Conservation (phyloP, 2,113 vertebrate genomes). For the Alouatta palliata region DNA sequence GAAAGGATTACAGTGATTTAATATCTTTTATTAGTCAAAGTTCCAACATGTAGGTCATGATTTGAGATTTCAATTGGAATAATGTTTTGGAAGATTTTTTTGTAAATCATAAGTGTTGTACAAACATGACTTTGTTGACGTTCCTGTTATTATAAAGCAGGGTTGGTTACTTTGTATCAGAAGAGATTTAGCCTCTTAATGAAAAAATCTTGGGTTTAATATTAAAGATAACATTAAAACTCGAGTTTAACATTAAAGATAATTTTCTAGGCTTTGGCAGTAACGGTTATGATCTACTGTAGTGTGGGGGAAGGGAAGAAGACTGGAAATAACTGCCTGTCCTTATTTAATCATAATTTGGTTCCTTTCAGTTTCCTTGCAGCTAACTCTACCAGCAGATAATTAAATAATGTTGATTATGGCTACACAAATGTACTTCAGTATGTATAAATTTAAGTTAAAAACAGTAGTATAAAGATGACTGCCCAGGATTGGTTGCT, state of each 20-base stretch:
- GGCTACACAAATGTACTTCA: not conserved
- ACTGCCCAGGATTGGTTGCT: not conserved
- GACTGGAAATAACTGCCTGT: not conserved
- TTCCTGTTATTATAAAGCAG: not conserved
- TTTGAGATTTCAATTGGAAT: slow-evolving; percentile 47
- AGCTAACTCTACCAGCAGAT: not conserved
- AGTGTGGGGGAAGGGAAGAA: not conserved
- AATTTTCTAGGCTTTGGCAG: slow-evolving; percentile 7
- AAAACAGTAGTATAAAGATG: not conserved
- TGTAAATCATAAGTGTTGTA: not conserved
- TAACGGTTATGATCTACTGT: not conserved
- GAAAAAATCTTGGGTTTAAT: not conserved
- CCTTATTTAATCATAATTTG: slow-evolving; percentile 3
- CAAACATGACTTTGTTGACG: not conserved
- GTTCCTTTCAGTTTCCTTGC: not conserved
- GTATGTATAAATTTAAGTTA: slow-evolving; percentile 29
- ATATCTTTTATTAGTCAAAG: not conserved
- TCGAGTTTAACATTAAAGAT: not conserved
- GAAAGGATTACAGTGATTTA: not conserved
- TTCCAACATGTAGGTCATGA: not conserved
- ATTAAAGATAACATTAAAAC: not conserved
- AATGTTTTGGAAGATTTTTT: slow-evolving; percentile 37
- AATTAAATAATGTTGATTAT: slow-evolving; percentile 27
- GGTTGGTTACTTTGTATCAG: slow-evolving; percentile 1
- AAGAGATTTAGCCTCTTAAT: slow-evolving; percentile 8